phyloP scores from a whole-genome alignment of 2,797 vertebrate species.

The Sebastes variabilis region DNA sequence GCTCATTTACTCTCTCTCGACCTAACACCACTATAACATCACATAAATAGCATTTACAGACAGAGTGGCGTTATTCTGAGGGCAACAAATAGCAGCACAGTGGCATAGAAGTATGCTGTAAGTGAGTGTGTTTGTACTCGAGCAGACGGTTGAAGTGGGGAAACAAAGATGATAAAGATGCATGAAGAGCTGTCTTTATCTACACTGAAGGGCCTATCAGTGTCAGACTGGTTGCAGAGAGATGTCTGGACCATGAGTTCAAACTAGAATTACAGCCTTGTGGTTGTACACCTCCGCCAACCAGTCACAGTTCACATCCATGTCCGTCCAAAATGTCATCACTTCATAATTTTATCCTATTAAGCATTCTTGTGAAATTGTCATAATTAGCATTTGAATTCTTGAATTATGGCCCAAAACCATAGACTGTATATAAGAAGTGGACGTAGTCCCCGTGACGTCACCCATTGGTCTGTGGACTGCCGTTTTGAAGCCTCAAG shows the following conservation, averaged over 20 bases:
- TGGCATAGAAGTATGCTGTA: neutral
- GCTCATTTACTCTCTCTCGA: conserved; percentile 32
- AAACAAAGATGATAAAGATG: conserved; percentile 12
- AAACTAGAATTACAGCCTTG: too few relatives aligned
- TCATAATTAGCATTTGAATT: too few relatives aligned
- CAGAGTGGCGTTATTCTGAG: neutral
- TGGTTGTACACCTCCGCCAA: neutral
- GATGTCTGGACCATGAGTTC: neutral
- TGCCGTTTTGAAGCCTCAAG: too few relatives aligned
- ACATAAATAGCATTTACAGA: neutral
- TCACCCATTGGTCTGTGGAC: too few relatives aligned
- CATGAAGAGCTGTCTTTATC: conserved; percentile 1
- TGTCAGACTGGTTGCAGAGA: neutral
- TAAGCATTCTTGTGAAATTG: neutral
- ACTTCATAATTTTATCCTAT: neutral
- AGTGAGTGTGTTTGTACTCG: neutral
- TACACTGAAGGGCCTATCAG: neutral
- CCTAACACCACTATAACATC: neutral
- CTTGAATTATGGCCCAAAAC: too few relatives aligned
- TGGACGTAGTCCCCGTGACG: too few relatives aligned
- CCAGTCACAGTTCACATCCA: neutral
- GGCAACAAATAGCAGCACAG: neutral
- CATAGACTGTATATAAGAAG: too few relatives aligned
- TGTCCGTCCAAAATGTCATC: neutral
- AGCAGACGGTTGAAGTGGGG: neutral